These are phyloP conservation scores for Papilio dardanus DNA, from an alignment of 1,140 invertebrate species.

Conservation along the genomic window DNA sequence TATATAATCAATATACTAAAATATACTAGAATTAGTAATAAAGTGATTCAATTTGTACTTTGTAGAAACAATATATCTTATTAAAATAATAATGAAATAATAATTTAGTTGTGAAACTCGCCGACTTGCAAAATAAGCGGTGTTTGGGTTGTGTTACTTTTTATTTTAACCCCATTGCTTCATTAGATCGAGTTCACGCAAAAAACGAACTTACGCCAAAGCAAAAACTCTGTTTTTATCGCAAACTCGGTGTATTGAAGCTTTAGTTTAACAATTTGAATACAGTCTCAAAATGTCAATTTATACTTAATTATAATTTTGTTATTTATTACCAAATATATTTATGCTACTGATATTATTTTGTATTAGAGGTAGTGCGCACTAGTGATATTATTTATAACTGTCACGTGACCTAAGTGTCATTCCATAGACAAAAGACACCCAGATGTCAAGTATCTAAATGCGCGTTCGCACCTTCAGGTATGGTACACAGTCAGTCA, in stretches of 20 bases:
- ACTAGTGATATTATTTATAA: not conserved
- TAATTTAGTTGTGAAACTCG: not conserved
- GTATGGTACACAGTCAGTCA: too few relatives aligned
- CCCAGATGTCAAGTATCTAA: too few relatives aligned
- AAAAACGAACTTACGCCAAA: too few relatives aligned
- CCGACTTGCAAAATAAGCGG: not conserved
- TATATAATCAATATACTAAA: not conserved
- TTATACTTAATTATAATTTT: not conserved
- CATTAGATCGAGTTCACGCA: too few relatives aligned
- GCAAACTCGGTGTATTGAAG: too few relatives aligned
- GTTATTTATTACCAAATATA: not conserved
- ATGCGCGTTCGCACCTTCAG: too few relatives aligned
- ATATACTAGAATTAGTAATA: not conserved
- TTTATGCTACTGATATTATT: not conserved
- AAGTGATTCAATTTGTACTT: slow-evolving; percentile 3
- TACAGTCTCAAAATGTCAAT: slow-evolving; percentile 5
- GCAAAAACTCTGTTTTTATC: too few relatives aligned
- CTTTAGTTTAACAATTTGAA: too few relatives aligned
- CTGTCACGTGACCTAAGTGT: too few relatives aligned
- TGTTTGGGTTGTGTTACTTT: slow-evolving; percentile 4
- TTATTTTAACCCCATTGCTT: too few relatives aligned
- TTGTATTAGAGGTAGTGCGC: too few relatives aligned
- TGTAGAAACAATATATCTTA: not conserved
- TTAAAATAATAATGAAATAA: not conserved
- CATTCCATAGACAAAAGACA: too few relatives aligned